Evolutionary conservation across 2,797 vertebrate species (phyloP), one percentile per base, ranked within the genome.

Genomic region (Myotis vivesi): DNA sequence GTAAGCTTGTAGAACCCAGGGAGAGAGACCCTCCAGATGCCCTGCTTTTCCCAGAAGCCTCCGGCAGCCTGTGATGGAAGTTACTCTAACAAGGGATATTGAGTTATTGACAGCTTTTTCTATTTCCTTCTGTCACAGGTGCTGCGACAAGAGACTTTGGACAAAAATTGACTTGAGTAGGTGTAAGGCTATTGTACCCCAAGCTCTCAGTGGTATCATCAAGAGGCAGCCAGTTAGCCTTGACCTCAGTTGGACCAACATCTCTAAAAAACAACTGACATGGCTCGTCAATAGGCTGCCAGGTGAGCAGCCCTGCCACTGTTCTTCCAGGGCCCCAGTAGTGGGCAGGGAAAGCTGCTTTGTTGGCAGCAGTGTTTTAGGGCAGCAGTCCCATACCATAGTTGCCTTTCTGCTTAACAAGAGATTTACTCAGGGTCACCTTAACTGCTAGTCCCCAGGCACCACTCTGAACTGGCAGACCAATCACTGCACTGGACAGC

Each of bases 61-160:
- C 49, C 57, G 82, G 69, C 49, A 69, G 87, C 64, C 89, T 92
- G 62, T 57, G 41, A 41, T 84, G 68, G 68, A 62, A 80, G 69
- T 33, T 25, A 53, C 84, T 55, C 53, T 68, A 33, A 69, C 11
- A 36, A 44, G 30, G 36, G 20, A 5, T 68, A 16, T 76, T 4
- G 16, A 79, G 33, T 87, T 84, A 33, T 12, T 91, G 49, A 94
- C 17, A 30, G 55, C 89, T 71, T 33, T 57, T 68, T 85, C n/a
- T 95, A 88, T 96, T 92, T 92, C 73, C 44, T 96, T n/a, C 71
- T 87, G 59, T 76, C 92, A 69, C 86, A 99, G 99, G 99, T 99
- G 99, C 98, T 99, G 99, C 96, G 99, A 99, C 98, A 99, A 99
- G 97, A 99, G 99, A 96, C 98, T 99, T 94, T 99, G 99, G 99